These are phyloP conservation scores for Hipposideros larvatus DNA, from an alignment of 2,797 vertebrate species.

Conservation along the genomic window DNA sequence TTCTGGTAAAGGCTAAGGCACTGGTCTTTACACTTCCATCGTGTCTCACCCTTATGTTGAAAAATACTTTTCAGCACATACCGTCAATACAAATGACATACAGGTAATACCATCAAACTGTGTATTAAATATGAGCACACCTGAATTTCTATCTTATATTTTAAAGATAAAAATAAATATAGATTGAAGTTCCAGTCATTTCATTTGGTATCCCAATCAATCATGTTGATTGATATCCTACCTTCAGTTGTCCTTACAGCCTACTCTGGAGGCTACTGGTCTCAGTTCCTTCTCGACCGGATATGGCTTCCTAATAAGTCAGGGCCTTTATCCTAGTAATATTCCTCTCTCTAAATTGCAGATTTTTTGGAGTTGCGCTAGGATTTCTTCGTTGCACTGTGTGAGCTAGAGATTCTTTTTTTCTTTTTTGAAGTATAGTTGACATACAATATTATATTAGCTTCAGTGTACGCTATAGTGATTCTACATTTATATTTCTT, in stretches of 20 bases:
- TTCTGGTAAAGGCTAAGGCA: background rate
- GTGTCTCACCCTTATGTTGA: background rate
- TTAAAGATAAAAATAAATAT: conserved; percentile 17
- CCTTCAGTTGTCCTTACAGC: background rate
- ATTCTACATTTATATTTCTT: background rate
- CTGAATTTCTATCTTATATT: background rate
- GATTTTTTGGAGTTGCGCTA: background rate
- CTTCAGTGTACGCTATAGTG: background rate
- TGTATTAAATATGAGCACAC: background rate
- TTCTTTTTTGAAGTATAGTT: background rate
- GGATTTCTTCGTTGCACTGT: background rate
- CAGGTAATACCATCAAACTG: background rate
- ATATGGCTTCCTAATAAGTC: background rate
- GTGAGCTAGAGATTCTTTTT: background rate
- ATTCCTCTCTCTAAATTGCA: background rate
- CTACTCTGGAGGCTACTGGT: background rate
- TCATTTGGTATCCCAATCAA: background rate
- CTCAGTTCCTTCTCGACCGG: background rate
- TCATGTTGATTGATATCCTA: background rate
- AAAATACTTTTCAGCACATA: background rate
- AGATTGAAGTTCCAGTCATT: conserved; percentile 7
- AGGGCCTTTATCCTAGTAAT: background rate
- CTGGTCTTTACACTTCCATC: background rate
- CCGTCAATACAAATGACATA: background rate
- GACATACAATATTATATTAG: background rate